Evolutionary conservation across 2,797 vertebrate genomes (phyloP).

Genomic region (Margarornis squamiger): DNA sequence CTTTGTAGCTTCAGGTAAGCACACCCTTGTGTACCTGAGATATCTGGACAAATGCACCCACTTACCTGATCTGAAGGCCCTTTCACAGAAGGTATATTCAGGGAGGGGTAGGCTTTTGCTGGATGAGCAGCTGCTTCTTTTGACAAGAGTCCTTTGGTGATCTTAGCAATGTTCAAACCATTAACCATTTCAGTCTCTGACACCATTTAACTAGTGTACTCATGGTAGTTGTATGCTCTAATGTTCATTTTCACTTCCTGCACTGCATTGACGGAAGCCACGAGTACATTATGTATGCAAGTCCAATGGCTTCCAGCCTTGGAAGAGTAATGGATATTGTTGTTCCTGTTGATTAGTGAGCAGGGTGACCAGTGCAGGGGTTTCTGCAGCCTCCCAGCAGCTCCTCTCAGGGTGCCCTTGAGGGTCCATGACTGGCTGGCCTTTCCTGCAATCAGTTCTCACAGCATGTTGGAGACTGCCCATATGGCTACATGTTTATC

Average conservation of each 20-base stretch:
- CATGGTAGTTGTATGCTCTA: background rate
- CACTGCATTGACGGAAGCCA: background rate
- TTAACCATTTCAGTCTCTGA: too few relatives aligned
- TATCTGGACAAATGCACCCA: too few relatives aligned
- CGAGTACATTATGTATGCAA: background rate
- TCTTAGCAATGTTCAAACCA: too few relatives aligned
- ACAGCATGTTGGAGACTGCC: background rate
- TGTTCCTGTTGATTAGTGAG: background rate
- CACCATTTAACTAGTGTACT: background rate
- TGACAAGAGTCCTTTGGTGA: too few relatives aligned
- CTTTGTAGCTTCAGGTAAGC: too few relatives aligned
- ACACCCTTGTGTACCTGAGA: too few relatives aligned
- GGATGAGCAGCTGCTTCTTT: too few relatives aligned
- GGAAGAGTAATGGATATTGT: background rate
- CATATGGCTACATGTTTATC: background rate
- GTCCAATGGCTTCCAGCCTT: background rate
- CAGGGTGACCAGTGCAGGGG: background rate
- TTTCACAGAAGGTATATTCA: too few relatives aligned
- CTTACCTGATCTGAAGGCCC: too few relatives aligned
- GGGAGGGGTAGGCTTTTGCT: too few relatives aligned
- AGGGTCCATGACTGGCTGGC: background rate
- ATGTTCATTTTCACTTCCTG: background rate
- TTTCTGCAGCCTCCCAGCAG: background rate
- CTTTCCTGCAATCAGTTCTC: background rate
- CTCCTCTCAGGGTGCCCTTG: background rate